Base-by-base conservation (phyloP, 1,140 invertebrate species). In the Platorchestia sp. region DNA sequence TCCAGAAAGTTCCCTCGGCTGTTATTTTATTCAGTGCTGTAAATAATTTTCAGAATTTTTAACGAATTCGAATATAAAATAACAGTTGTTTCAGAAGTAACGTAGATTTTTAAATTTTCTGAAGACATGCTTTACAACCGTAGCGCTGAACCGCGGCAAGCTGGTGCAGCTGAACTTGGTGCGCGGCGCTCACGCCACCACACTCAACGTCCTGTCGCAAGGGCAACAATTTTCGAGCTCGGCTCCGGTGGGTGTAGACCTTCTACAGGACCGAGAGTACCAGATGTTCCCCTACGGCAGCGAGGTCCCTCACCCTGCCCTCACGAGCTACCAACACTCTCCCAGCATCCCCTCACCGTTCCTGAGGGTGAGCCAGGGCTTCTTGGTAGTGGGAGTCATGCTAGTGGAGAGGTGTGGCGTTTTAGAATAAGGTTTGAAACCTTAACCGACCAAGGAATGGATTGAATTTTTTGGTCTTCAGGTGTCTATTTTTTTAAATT, bases 211-310 rank as follows among this genome's bases (percentile, higher is more conserved):
- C 10, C 91, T 93, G 45, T 16, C 91, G 19, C 91, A 93, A 47
- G 91, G 45, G 10, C 14, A 45, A 40, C 10, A 6, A 7, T 93
- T 93, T 44, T 45, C 91, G 45, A 44, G 7, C 10, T 93, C 45
- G 19, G 7, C 45, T 0, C 36, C 19, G 45, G 43, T 45, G 36
- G 91, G 91, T 1, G 45, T 93, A 10, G 45, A 93, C n/a, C 91
- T 93, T 16, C 91, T 93, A 36, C 6, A 93, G 45, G 91, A 93
- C 7, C 44, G 45, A 3, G 43, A 93, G 36, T 93, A 93, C n/a
- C 91, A 93, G 45, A 44, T 10, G 5, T 93, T 93, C 91, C 91
- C 91, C 91, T 93, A 16, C 91, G 91, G 91, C 40, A 45, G 45
- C 43, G 91, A 45, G 44, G 91, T 93, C 16, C 91, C 91, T 40